Evolutionary conservation across 2,888 invertebrate species (phyloP), one percentile per base, ranked within the genome.

Genomic region (Heliconius aoede): DNA sequence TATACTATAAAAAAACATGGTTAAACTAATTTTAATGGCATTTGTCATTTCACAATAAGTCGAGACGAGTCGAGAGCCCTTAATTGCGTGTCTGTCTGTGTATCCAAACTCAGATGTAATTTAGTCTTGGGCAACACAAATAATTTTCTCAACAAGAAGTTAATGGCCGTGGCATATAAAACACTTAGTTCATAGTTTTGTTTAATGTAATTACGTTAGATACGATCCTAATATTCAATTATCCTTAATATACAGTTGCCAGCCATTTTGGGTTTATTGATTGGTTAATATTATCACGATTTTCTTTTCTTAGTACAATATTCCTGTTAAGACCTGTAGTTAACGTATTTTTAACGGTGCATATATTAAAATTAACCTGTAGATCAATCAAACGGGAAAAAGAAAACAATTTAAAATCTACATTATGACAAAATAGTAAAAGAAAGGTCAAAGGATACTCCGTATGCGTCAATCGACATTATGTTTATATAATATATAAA

Each of bases 1-100:
- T 69, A 69, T 30, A 69, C 55, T 30, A 55, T 55, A 69, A 69
- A 9, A 69, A 55, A 8, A n/a, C 55, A n/a, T 30, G 21, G 51
- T 28, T 30, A 78, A 73, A 60, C 75, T 68, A 75, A 75, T 78
- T 69, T 69, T 55, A 69, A 69, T 55, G 32, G 69, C 55, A 69
- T 74, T 65, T 76, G 26, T 64, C 73, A 58, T 76, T 74, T 67
- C 78, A 69, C 72, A 78, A 79, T 76, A 73, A 76, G 71, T 76
- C 76, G 77, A 72, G 77, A 77, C 77, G 71, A 77, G 58, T 72
- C 72, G 30, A 78, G 72, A 78, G 76, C 78, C 81, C 82, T 82
- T 83, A 84, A 84, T 84, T 83, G 80, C 80, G 73, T 65, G 78
- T 80, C 81, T 79, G 81, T 80, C 77, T 81, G 79, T 79, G 77